Conservation (phyloP, 2,797 vertebrate species). For the Gadopsis marmoratus region DNA sequence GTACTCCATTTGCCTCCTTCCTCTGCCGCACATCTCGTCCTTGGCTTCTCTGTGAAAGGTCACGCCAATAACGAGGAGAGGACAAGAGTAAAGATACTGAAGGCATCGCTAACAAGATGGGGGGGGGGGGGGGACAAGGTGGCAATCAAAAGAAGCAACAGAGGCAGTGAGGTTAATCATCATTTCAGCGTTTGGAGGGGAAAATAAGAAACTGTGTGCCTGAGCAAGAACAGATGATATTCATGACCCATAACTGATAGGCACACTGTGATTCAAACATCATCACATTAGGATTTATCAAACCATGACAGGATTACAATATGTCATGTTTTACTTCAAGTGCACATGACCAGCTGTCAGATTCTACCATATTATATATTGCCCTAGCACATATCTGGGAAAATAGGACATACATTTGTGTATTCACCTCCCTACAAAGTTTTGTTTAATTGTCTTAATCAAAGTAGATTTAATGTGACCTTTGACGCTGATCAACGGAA, state of each 20-base stretch:
- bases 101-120: neutral
- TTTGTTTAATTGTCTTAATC: neutral
- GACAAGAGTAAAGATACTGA: neutral
- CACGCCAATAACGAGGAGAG: conserved; percentile 5
- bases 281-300: neutral
- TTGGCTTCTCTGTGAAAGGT: conserved; percentile 24
- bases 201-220: neutral
- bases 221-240: neutral
- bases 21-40: neutral
- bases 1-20: conserved; percentile 1
- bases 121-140: neutral
- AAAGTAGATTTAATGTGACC: neutral
- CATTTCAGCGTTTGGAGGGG: neutral
- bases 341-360: neutral
- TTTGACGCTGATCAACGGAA: too few relatives aligned
- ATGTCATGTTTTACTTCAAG: neutral
- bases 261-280: neutral
- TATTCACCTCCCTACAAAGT: neutral
- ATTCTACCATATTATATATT: neutral
- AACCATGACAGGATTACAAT: neutral
- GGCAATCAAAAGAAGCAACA: neutral
- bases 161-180: neutral
- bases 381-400: neutral
- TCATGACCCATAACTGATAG: neutral
- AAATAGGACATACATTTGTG: neutral